Base-by-base conservation (phyloP, 2,113 vertebrate genomes). In the Sminthopsis crassicaudata region DNA sequence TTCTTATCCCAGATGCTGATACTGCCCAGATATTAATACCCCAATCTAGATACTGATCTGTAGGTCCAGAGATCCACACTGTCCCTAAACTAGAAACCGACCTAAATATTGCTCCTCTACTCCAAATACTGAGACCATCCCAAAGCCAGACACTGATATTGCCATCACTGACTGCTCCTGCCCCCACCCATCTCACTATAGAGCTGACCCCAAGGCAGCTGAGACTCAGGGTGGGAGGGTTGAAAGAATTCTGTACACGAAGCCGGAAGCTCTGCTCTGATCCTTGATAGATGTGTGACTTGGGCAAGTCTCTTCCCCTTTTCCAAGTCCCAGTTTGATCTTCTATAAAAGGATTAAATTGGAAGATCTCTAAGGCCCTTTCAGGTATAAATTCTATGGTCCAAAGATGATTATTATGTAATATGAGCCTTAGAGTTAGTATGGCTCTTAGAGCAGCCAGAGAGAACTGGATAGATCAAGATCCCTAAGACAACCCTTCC, bases 401-500 rank as follows among this genome's bases (percentile, higher is more conserved):
- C n/a, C 2, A 23, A 19, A n/a, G 67, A 84, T 42, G 19, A 54
- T 55, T 55, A 55, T 26, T 55, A 26, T 55, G 24, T 55, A 55
- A 8, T 1, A 6, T 8, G 24, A 5, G 54, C 0, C 54, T 8
- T 25, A 55, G 54, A 48, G 5, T 8, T 55, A 55, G 54, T 26
- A 26, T 26, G 54, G 24, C 25, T 7, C 54, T 55, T 55, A 90
- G 89, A 84, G 50, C 53, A 92, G 67, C 52, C 67, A 52, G 12
- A 26, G 50, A 51, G 50, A 51, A 51, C 50, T 51, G 50, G 50
- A 51, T 51, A 51, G 36, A 27, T 26, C 27, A 92, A 51, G 46
- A 42, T 91, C n/a, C n/a, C 91, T 67, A 95, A 89, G 90, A 42
- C 84, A 93, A 60, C 92, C 76, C 84, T 95, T 48, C 25, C 94